phyloP scores from a whole-genome alignment of 2,113 vertebrate species.

The Gallinago media region DNA sequence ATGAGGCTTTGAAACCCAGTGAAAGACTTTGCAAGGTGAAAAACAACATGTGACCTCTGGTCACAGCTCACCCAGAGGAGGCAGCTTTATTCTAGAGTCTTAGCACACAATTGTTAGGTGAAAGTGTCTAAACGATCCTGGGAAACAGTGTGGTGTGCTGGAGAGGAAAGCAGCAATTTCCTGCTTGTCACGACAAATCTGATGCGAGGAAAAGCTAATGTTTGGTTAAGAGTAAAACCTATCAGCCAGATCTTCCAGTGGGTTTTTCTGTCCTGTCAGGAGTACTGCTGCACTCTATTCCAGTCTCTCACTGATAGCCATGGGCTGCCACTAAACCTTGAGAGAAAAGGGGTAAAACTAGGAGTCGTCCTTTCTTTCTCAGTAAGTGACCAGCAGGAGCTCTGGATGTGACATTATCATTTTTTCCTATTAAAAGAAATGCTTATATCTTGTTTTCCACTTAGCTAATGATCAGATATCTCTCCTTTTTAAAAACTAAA shows the following conservation, averaged over 20 bases:
- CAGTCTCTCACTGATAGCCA: background rate
- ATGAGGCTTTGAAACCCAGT: background rate
- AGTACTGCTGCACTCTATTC: background rate
- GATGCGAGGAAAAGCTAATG: background rate
- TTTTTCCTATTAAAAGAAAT: background rate
- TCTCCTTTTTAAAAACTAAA: background rate
- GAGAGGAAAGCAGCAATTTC: background rate
- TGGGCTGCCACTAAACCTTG: background rate
- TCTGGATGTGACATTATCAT: background rate
- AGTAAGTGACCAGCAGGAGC: background rate
- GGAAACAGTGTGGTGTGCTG: background rate
- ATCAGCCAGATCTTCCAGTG: background rate
- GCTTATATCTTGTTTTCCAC: background rate
- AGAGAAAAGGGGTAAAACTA: background rate
- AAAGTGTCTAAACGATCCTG: background rate
- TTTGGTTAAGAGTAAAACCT: background rate
- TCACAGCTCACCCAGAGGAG: background rate
- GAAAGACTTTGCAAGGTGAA: background rate
- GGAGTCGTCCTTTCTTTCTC: background rate
- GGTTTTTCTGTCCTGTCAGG: background rate
- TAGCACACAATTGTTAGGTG: background rate
- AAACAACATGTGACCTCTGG: background rate
- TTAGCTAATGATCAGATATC: background rate
- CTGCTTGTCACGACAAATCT: background rate
- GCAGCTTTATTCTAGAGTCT: background rate